phyloP scores from a whole-genome alignment of 2,888 invertebrate genomes.

The Tridacna gigas region DNA sequence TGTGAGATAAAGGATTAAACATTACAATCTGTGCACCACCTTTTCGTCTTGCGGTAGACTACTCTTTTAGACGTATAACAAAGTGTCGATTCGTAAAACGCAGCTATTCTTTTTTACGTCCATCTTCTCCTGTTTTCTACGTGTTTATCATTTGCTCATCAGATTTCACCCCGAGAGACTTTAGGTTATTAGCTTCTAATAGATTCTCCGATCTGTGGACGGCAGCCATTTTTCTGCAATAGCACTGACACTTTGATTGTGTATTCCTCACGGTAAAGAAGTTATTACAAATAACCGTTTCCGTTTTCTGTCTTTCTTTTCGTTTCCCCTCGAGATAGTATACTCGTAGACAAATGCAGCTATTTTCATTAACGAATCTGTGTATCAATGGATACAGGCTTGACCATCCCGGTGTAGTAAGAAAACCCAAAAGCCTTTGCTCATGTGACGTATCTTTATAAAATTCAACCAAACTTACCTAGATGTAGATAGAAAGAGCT shows the following conservation, averaged over 20 bases:
- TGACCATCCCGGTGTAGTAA: too few species aligned
- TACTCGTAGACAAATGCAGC: neutral
- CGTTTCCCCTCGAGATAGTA: neutral
- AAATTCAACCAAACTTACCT: too few species aligned
- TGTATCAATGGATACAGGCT: neutral
- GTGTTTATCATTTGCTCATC: neutral
- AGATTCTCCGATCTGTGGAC: constrained; percentile 9
- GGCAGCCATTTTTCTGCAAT: constrained; percentile 22
- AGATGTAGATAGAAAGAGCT: too few species aligned
- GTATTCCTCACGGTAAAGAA: constrained; percentile 19
- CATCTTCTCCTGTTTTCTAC: too few species aligned
- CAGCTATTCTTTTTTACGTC: too few species aligned
- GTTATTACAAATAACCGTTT: constrained; percentile 25
- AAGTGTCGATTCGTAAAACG: too few species aligned
- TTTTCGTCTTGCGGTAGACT: too few species aligned
- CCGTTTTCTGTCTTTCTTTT: constrained; percentile 16
- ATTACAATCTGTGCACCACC: too few species aligned
- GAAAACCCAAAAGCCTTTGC: too few species aligned
- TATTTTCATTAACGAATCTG: neutral
- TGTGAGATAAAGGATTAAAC: too few species aligned
- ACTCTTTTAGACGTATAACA: too few species aligned
- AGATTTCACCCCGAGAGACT: constrained; percentile 13
- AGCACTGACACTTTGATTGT: constrained; percentile 11
- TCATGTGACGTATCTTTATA: too few species aligned
- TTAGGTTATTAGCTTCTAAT: constrained; percentile 5